Percentiles rank a stretch among this genome's conserved stretches.
Conservation (phyloP, 2,797 vertebrate species). For the Corythornis leucogaster region DNA sequence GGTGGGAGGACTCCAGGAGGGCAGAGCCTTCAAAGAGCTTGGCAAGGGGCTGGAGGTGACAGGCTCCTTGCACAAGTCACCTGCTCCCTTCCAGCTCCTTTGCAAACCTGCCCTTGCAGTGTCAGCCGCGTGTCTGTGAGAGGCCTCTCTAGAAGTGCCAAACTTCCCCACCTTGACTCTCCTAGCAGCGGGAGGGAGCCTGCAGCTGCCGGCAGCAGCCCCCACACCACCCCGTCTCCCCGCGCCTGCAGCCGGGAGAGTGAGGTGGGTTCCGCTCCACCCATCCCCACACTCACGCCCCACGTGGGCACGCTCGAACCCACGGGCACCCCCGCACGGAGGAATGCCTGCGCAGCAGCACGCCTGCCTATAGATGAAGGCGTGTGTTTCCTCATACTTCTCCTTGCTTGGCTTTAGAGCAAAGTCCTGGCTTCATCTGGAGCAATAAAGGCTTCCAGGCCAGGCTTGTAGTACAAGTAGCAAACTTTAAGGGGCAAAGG, state of each 20-base stretch:
- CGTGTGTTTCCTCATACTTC: not conserved
- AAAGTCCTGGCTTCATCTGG: not conserved
- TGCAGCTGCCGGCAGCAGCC: not conserved
- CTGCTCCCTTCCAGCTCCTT: not conserved
- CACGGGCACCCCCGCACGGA: not conserved
- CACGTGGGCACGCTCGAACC: not conserved
- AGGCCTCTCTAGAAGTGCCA: slow-evolving; percentile 13
- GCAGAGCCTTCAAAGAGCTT: not conserved
- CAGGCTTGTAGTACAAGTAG: slow-evolving; percentile 30
- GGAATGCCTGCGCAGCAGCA: slow-evolving; percentile 4
- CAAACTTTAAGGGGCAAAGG: slow-evolving; percentile 43
- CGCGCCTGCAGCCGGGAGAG: not conserved
- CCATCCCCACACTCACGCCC: not conserved
- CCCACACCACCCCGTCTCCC: not conserved
- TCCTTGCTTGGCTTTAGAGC: not conserved
- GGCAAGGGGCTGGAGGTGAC: rapidly evolving
- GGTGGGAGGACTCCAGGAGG: rapidly evolving
- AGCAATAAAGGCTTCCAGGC: slow-evolving; percentile 39
- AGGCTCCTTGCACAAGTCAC: not conserved
- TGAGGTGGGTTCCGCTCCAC: not conserved
- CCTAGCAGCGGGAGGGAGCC: not conserved
- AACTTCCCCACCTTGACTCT: not conserved
- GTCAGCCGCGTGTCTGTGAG: not conserved
- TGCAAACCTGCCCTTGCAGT: slow-evolving; percentile 13
- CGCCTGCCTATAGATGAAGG: not conserved